Conservation (phyloP, 2,113 vertebrate genomes). For the Ciconia maguari region DNA sequence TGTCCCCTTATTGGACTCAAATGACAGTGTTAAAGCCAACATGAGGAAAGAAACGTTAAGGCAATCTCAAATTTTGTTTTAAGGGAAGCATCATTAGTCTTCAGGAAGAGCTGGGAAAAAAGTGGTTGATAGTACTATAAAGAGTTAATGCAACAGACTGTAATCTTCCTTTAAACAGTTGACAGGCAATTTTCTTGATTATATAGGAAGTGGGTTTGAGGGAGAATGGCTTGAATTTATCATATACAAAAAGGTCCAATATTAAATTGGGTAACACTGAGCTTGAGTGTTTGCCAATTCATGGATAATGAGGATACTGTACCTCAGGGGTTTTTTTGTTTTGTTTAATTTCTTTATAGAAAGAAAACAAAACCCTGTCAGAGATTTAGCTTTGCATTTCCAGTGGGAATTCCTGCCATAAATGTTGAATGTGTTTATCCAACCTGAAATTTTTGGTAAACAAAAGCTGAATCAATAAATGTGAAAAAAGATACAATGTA, state of each 20-base stretch:
- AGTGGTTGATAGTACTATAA: neutral
- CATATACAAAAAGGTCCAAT: neutral
- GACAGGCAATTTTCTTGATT: constrained; percentile 1
- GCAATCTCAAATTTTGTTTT: neutral
- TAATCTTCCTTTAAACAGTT: neutral
- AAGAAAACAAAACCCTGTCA: neutral
- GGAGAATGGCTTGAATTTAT: neutral
- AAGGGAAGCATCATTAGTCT: neutral
- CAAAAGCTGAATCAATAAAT: neutral
- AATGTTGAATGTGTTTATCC: constrained; percentile 24
- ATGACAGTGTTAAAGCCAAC: neutral
- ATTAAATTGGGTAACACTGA: neutral
- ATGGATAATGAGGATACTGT: neutral
- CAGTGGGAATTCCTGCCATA: constrained; percentile 42
- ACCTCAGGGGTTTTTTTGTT: neutral
- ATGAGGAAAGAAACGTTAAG: neutral
- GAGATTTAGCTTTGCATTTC: constrained; percentile 32
- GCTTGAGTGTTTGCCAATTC: neutral
- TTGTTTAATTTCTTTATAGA: neutral
- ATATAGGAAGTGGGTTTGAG: neutral
- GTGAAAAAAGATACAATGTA: neutral
- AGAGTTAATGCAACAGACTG: neutral
- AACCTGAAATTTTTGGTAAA: constrained; percentile 54
- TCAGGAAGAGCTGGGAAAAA: neutral
- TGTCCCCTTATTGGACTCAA: neutral